These are phyloP conservation scores for Eupeodes luniger DNA, from an alignment of 2,888 invertebrate genomes.

Conservation along the genomic window DNA sequence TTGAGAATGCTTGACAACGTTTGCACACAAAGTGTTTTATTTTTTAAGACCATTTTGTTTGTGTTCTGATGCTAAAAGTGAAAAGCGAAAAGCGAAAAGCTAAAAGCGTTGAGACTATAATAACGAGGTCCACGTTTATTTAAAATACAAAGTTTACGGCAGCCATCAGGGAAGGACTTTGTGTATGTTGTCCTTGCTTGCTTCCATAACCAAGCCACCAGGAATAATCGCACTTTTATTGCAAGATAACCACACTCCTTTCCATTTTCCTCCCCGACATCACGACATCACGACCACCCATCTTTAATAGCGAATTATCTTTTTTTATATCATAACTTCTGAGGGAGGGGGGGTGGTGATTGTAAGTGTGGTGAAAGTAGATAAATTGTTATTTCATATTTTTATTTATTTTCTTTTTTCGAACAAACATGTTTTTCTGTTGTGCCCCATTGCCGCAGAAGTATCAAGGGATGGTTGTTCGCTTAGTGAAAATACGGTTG, in stretches of 20 bases:
- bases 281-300: background rate
- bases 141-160: background rate
- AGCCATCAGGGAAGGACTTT: background rate
- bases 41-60: no score
- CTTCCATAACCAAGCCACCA: background rate
- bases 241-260: slow-evolving; percentile 12
- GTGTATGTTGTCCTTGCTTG: background rate
- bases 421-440: slow-evolving; percentile 10
- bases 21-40: no score
- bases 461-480: background rate
- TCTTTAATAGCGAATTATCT: slow-evolving; percentile 37
- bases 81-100: no score
- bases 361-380: slow-evolving; percentile 5
- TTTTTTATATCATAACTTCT: slow-evolving; percentile 39
- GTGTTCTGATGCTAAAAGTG: no score
- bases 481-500: slow-evolving; percentile 24
- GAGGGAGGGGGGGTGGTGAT: background rate
- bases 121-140: slow-evolving; percentile 3
- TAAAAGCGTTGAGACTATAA: background rate
- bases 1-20: no score
- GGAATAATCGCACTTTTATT: slow-evolving; percentile 41
- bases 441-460: background rate
- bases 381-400: slow-evolving; percentile 37
- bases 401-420: slow-evolving; percentile 9
- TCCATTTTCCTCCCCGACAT: background rate